Conservation (phyloP, 1,140 invertebrate genomes). For the Rhyacophila brunnea region DNA sequence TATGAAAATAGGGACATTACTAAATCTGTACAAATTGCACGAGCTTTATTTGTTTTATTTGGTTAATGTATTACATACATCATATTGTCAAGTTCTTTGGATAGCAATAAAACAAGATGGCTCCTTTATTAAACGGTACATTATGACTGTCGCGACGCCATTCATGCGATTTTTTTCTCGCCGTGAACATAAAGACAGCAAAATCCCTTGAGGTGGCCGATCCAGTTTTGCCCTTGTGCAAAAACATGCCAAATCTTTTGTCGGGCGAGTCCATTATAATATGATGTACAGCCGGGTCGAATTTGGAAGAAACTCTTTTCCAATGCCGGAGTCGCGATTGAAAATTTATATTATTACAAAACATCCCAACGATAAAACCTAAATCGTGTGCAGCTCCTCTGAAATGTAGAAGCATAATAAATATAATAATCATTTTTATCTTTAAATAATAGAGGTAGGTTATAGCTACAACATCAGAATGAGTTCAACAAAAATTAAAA, state of each 20-base stretch:
- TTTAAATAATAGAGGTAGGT: too few species aligned
- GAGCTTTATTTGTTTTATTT: slow-evolving; percentile 21
- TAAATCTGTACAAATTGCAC: slow-evolving; percentile 14
- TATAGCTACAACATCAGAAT: too few species aligned
- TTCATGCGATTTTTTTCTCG: slow-evolving; percentile 14
- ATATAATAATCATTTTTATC: too few species aligned
- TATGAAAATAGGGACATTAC: background rate
- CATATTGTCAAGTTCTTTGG: slow-evolving; percentile 10
- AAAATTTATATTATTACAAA: too few species aligned
- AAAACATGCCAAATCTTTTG: slow-evolving; percentile 1
- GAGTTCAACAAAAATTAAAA: too few species aligned
- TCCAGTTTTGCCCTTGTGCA: slow-evolving; percentile 16
- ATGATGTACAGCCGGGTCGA: too few species aligned
- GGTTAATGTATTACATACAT: slow-evolving; percentile 17
- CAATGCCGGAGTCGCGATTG: too few species aligned
- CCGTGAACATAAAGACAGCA: slow-evolving; percentile 10
- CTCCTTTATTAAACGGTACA: slow-evolving; percentile 18
- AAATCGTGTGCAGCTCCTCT: too few species aligned
- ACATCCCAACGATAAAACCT: too few species aligned
- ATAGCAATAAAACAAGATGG: slow-evolving; percentile 20
- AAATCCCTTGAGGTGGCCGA: slow-evolving; percentile 5
- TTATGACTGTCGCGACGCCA: slow-evolving; percentile 10
- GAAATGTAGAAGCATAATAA: too few species aligned
- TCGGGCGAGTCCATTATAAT: too few species aligned
- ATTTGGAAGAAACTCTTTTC: too few species aligned